A percentile compares a stretch with the other conserved stretches of the same genome.
These are phyloP conservation scores for Pollenia labialis DNA, from an alignment of 2,888 invertebrate genomes.

Conservation along the genomic window DNA sequence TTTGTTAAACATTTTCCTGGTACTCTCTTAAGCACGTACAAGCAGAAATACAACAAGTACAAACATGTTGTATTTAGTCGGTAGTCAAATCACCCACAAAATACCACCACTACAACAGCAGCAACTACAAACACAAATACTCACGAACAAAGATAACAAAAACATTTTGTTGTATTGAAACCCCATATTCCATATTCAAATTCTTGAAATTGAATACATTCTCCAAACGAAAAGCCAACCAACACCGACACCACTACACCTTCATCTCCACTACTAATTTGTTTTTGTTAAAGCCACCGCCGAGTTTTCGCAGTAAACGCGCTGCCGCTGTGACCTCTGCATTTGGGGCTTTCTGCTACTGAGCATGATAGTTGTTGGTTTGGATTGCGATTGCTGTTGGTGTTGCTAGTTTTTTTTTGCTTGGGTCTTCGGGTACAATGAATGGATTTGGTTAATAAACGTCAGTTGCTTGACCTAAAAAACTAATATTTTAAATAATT, in stretches of 20 bases:
- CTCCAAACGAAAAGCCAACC: not conserved
- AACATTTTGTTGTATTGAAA: constrained; percentile 32
- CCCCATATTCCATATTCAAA: constrained; percentile 65
- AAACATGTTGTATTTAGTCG: constrained; percentile 27
- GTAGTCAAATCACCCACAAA: constrained; percentile 69
- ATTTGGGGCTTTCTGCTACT: constrained; percentile 13
- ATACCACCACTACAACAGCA: constrained; percentile 16
- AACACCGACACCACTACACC: not conserved
- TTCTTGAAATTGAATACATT: constrained; percentile 53
- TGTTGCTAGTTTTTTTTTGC: not conserved
- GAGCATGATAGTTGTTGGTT: not conserved
- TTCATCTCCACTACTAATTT: not conserved
- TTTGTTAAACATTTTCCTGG: constrained; percentile 16
- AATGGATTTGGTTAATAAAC: constrained; percentile 23
- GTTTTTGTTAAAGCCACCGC: not conserved
- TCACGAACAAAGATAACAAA: constrained; percentile 3
- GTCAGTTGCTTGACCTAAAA: constrained; percentile 59
- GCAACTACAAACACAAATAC: constrained; percentile 12
- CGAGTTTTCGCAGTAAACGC: constrained; percentile 5
- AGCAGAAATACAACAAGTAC: constrained; percentile 1
- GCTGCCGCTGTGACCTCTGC: not conserved
- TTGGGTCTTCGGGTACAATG: not conserved
- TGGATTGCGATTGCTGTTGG: not conserved
- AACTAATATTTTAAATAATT: constrained; percentile 48
- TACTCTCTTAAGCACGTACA: constrained; percentile 49